Base-by-base conservation (phyloP, 2,888 invertebrate genomes). In the Autographa pulchrina region DNA sequence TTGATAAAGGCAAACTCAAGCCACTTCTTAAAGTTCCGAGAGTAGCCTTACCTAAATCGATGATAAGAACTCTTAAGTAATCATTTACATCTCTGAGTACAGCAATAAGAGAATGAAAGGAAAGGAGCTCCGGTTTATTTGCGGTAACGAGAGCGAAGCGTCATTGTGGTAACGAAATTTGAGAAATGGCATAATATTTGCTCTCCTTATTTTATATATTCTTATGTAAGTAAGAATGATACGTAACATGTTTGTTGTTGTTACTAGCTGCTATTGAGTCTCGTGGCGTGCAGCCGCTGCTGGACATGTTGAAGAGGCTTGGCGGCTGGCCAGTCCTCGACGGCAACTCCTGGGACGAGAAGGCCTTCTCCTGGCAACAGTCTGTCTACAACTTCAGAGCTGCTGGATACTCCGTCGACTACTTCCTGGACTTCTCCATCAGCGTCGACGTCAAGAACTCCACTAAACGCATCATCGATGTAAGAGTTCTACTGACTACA, bases 301-400 rank as follows among this genome's bases (percentile, higher is more conserved):
- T 96, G 68, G 94, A 96, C 0, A 97, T 98, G 89, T 92, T 99
- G 67, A 96, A 96, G 48, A 95, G 96, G n/a, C 96, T 99, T 31
- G 99, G 99, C 0, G 99, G 99, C 4, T 99, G 99, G 99, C 99
- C 99, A 0, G 97, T 98, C n/a, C 94, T 99, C 52, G 97, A 97
- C 79, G 98, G 97, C 0, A 96, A 97, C 41, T 78, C 89, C 0
- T 99, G 99, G 99, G 96, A 97, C 80, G 97, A 97, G 43, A 91
- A 91, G 0, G 91, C 94, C 14, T 99, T 98, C 96, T 96, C 97
- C 77, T 99, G 99, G 99, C 97, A 97, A 84, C 96, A 97, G 80
- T 97, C 98, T 0, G 98, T 98, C 9, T 98, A 98, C 94, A 97
- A 97, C 75, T 98, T 98, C 95, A 96, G 98, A 58, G 93, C 96